A percentile compares a stretch with the other conserved stretches of the same genome.
phyloP scores from a whole-genome alignment of 2,797 vertebrate genomes.

The Tragopan temminckii region DNA sequence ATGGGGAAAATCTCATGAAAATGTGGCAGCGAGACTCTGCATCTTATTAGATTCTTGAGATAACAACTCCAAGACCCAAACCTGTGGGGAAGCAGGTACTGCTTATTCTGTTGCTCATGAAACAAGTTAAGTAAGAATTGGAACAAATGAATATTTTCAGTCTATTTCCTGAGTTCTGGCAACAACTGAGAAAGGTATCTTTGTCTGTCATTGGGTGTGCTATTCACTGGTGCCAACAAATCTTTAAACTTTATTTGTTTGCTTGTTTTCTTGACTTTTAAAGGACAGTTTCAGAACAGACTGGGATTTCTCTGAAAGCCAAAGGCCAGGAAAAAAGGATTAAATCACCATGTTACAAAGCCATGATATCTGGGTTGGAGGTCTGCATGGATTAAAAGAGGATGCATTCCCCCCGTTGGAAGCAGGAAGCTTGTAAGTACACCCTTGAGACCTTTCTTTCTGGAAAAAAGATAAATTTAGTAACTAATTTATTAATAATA shows the following conservation, averaged over 20 bases:
- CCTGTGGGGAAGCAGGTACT: neutral
- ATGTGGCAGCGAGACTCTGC: neutral
- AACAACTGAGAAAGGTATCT: neutral
- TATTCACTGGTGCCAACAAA: neutral
- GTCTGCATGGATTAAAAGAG: neutral
- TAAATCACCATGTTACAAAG: neutral
- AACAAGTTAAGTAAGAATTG: neutral
- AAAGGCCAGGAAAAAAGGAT: conserved; percentile 8
- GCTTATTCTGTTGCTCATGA: neutral
- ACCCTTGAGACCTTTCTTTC: neutral
- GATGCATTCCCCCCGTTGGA: neutral
- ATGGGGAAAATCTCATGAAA: neutral
- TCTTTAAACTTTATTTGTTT: neutral
- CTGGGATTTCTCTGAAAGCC: neutral
- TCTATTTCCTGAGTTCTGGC: neutral
- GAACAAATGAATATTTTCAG: neutral
- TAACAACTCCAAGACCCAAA: neutral
- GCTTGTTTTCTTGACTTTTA: neutral
- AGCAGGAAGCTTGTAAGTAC: neutral
- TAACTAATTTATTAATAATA: neutral
- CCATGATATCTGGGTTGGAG: neutral
- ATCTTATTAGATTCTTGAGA: neutral
- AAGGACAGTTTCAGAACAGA: neutral
- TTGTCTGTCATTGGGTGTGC: neutral
- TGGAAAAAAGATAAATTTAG: neutral